Base-by-base conservation (phyloP, 2,888 invertebrate genomes). In the Oligia latruncula region DNA sequence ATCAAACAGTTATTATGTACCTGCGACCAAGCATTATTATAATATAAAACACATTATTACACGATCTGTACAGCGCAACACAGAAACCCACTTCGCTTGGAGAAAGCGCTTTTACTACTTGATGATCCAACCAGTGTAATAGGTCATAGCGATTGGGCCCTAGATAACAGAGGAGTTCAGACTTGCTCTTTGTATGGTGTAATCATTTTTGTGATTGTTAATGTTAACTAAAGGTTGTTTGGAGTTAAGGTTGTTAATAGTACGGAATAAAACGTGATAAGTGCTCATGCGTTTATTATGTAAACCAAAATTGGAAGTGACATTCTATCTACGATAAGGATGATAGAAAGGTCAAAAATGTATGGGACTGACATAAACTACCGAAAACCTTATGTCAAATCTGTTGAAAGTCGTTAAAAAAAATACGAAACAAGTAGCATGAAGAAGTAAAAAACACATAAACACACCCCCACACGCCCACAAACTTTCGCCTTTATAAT, bases 91-190 rank as follows among this genome's bases (percentile, higher is more conserved):
- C 88, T 92, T 93, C 64, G 72, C 81, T 81, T 71, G 81, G 95
- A 93, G 95, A 95, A 95, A 95, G 95, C 93, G 90, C 92, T 92
- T 91, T 85, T 85, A 88, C 90, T 87, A 82, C 87, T 84, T 90
- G 94, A 95, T 95, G 95, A 95, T 94, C 92, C 95, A 94, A 94
- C 93, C 85, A 78, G 81, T 93, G 95, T 94, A 95, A 95, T 95
- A 95, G 95, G 95, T 95, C 94, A 92, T 88, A 90, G 92, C 91
- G 92, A 91, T 91, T 91, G 83, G 88, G 88, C 85, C 88, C 91
- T 90, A 89, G 84, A 81, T 80, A 83, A 62, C 71, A 20, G 77
- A 73, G 43, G 71, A 80, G 80, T 80, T 83, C 43, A 81, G 72
- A 65, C 60, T 49, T 67, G 66, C 67, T 65, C 71, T 83, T 82